Evolutionary conservation across 2,888 invertebrate genomes (phyloP), one percentile per base, ranked within the genome.

Genomic region (Tetragonisca angustula): DNA sequence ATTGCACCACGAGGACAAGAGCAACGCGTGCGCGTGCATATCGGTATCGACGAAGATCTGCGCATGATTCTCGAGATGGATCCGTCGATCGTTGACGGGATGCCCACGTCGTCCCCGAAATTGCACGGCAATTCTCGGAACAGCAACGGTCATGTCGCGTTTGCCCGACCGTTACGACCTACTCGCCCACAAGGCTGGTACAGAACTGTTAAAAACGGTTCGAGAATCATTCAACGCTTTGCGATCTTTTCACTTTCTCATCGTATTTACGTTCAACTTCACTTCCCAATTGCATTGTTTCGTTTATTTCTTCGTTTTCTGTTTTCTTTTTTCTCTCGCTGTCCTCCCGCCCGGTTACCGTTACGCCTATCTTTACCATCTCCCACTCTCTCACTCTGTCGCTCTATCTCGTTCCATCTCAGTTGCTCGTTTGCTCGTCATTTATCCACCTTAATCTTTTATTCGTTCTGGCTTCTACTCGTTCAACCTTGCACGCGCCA

Each of bases 51-150:
- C 91, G 95, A 95, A 84, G 96, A 96, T 92, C 93, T 96, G 76
- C 95, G 95, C 92, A 96, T 96, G 95, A 96, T 96, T 82, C 94
- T 96, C 73, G 96, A 96, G 91, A 95, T 96, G 96, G 96, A 96
- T 92, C 96, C 96, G 32, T 95, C 96, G 88, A 95, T 96, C 92
- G 95, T 96, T 71, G 96, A 96, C 93, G 93, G 92, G 24, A 91
- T 87, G 50, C 91, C 91, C 49, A 32, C 90, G 24, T 71, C 89
- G 64, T 68, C 79, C 64, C 75, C 73, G 15, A 43, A 43, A 43
- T 54, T 80, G 71, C 76, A 81, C 68, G 59, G 77, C 77, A 81
- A 81, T 79, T 75, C 80, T 72, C 67, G 78, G 87, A 78, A 68
- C 76, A 76, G 84, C 86, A 76, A 85, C 86, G 90, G 70, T 50